phyloP scores from a whole-genome alignment of 2,888 invertebrate species.

The Cephonodes hylas region DNA sequence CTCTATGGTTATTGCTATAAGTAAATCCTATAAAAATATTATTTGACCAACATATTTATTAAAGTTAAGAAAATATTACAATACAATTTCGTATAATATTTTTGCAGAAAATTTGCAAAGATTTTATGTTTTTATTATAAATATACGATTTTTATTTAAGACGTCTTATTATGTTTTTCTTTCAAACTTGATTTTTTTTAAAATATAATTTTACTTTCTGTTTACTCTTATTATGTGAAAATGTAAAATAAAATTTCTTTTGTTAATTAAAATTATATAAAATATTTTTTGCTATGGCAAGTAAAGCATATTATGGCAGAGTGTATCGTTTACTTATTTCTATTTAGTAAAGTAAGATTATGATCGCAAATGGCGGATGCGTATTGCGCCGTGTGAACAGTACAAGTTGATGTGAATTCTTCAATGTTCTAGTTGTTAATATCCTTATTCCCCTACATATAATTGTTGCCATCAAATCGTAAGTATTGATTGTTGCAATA shows the following conservation, averaged over 20 bases:
- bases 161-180: too few relatives aligned
- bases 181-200: too few relatives aligned
- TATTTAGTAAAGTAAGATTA: neutral
- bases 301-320: neutral
- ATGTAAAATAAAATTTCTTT: too few relatives aligned
- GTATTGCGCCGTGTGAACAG: slow-evolving; percentile 3
- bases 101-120: too few relatives aligned
- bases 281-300: neutral
- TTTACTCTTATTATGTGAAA: too few relatives aligned
- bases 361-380: slow-evolving; percentile 22
- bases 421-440: neutral
- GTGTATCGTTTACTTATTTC: neutral
- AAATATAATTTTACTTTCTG: too few relatives aligned
- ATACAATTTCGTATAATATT: too few relatives aligned
- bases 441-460: slow-evolving; percentile 18
- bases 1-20: neutral
- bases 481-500: slow-evolving; percentile 74
- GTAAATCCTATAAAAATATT: too few relatives aligned
- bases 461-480: slow-evolving; percentile 72
- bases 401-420: neutral
- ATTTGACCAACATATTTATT: too few relatives aligned
- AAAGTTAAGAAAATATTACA: too few relatives aligned
- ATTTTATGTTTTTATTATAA: too few relatives aligned
- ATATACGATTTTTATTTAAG: too few relatives aligned
- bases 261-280: neutral